Conservation (phyloP, 2,797 vertebrate genomes). For the Epinephelus coioides region DNA sequence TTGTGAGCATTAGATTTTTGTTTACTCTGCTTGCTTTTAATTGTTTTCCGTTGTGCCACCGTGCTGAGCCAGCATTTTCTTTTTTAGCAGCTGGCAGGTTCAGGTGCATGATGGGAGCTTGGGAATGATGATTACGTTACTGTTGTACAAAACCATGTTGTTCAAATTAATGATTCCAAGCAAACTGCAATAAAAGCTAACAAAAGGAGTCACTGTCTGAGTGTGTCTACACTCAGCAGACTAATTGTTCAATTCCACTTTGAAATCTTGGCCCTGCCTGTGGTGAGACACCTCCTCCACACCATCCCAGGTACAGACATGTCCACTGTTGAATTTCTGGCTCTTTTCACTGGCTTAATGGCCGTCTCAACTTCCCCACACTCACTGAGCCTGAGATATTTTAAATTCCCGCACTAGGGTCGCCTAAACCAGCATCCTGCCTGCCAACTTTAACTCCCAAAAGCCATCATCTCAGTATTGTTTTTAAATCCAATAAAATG, state of each 20-base stretch:
- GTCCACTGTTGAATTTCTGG: constrained; percentile 22
- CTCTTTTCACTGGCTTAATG: not conserved
- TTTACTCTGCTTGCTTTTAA: constrained; percentile 21
- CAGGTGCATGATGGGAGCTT: not conserved
- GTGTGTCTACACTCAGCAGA: constrained; percentile 19
- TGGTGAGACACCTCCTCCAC: constrained; percentile 37
- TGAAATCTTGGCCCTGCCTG: constrained; percentile 16
- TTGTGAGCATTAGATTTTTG: not conserved
- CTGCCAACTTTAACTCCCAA: not conserved
- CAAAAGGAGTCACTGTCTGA: not conserved
- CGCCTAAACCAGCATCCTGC: not conserved
- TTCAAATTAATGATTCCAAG: not conserved
- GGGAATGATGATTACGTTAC: not conserved
- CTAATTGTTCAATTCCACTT: constrained; percentile 33
- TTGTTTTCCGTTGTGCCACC: not conserved
- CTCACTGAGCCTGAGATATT: not conserved
- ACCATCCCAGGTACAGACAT: constrained; percentile 55
- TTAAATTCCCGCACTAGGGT: not conserved
- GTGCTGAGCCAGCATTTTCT: not conserved
- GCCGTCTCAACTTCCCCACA: not conserved
- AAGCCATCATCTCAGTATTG: rapidly evolving
- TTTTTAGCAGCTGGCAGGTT: not conserved
- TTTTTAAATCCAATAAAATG: not conserved
- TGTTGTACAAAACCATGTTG: not conserved
- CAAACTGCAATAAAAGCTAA: not conserved